phyloP scores from a whole-genome alignment of 2,113 vertebrate species.

The Sapayoa aenigma region DNA sequence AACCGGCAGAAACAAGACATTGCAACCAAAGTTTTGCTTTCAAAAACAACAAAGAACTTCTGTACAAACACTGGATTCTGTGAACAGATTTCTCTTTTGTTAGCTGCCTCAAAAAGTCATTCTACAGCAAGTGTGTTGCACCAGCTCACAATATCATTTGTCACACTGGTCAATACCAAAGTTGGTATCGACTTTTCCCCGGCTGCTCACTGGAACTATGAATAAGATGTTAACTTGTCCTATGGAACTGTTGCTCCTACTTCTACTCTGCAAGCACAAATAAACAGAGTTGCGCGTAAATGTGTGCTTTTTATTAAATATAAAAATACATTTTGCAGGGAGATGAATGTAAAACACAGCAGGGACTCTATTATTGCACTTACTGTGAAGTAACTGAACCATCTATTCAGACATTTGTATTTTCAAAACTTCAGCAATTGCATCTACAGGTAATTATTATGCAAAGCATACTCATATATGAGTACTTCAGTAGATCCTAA shows the following conservation, averaged over 20 bases:
- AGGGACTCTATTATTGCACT: background rate
- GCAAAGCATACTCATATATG: background rate
- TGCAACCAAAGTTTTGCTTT: background rate
- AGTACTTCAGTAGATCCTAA: background rate
- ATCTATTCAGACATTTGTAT: background rate
- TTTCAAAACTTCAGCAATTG: background rate
- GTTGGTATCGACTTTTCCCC: conserved; percentile 51
- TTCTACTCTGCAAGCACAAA: background rate
- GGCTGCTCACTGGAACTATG: background rate
- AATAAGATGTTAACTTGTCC: background rate
- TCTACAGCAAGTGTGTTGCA: conserved; percentile 71
- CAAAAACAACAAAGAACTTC: background rate
- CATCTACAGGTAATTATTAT: background rate
- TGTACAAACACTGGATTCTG: conserved; percentile 9
- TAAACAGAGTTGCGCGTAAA: background rate
- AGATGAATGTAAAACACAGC: background rate
- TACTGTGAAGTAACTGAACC: background rate
- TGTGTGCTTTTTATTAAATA: background rate
- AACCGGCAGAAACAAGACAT: accelerated
- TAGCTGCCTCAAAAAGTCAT: conserved; percentile 77
- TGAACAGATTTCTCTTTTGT: conserved; percentile 78
- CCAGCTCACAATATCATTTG: conserved; percentile 67
- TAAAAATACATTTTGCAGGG: background rate
- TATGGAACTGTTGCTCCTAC: background rate
- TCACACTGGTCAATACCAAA: conserved; percentile 63